phyloP scores from a whole-genome alignment of 1,140 invertebrate species.

The Bombus polaris region DNA sequence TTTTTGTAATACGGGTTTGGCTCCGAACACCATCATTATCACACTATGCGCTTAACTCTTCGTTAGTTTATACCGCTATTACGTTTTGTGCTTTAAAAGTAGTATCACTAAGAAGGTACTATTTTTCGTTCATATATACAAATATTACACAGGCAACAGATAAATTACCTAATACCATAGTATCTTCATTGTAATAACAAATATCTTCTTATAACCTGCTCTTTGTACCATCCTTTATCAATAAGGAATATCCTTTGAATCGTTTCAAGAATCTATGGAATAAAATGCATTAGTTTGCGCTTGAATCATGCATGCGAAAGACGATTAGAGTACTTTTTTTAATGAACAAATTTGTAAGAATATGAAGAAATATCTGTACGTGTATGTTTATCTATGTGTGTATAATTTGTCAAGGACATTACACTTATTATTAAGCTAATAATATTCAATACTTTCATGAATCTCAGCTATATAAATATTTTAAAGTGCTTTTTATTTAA shows the following conservation, averaged over 20 bases:
- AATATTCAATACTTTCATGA: conserved; percentile 29
- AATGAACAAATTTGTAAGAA: neutral
- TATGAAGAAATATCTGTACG: neutral
- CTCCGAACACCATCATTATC: conserved; percentile 44
- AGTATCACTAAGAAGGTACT: conserved; percentile 64
- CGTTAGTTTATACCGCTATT: conserved; percentile 21
- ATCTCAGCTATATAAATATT: conserved; percentile 32
- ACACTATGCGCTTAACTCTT: conserved; percentile 39
- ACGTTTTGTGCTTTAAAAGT: conserved; percentile 54
- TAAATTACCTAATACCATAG: conserved; percentile 63
- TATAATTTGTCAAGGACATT: neutral
- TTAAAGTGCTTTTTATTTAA: conserved; percentile 19
- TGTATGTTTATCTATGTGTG: neutral
- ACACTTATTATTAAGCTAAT: conserved; percentile 30
- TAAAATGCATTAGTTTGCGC: neutral
- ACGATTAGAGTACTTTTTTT: neutral
- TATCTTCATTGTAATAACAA: conserved; percentile 53
- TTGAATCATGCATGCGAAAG: neutral
- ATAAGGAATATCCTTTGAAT: conserved; percentile 63
- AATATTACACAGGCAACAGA: conserved; percentile 61
- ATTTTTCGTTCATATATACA: conserved; percentile 64
- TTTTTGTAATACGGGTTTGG: conserved; percentile 26
- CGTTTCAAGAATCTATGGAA: conserved; percentile 14
- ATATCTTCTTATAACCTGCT: conserved; percentile 48
- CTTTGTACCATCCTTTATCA: conserved; percentile 66